Evolutionary conservation across 2,888 invertebrate species (phyloP), one percentile per base, ranked within the genome.

Genomic region (Lasius fuliginosus): DNA sequence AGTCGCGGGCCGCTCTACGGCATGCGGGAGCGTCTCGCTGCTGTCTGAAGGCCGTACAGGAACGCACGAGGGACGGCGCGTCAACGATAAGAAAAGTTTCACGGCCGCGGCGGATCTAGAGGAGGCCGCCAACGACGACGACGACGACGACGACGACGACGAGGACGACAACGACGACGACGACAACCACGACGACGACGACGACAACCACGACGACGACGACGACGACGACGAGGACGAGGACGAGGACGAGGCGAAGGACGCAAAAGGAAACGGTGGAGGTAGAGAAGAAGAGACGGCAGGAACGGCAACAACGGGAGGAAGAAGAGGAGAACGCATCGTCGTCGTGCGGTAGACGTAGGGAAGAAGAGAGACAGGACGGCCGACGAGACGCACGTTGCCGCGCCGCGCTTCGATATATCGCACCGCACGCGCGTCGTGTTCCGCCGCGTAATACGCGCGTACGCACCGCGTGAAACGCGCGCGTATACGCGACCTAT

Each of bases 1-100:
- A 92, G 90, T 90, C 92, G 91, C 91, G 91, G 92, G 91, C 91
- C 91, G 91, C 87, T 88, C 88, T 84, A 88, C 92, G 90, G 92
- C 92, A 92, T 91, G 92, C 90, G 91, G 90, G 91, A 91, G 89
- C 90, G 90, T 89, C 91, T 91, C 91, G 90, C 91, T 90, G 91
- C 88, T 88, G 84, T 87, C 88, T 85, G 86, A 87, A 75, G 89
- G 83, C 82, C 85, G 77, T 64, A 71, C 84, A 84, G 81, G 71
- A 75, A 85, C 76, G 85, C 71, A 81, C 79, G 83, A 86, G 79
- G 82, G 75, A 89, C 88, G 83, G 85, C 74, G 71, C 75, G 83
- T 58, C 75, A 68, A 83, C 89, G 75, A 68, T 77, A 71, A 81
- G 60, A 68, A 82, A 76, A 82, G 85, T 87, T 87, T 87, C 81